Conservation (phyloP, 2,888 invertebrate species). For the Seira ritae region DNA sequence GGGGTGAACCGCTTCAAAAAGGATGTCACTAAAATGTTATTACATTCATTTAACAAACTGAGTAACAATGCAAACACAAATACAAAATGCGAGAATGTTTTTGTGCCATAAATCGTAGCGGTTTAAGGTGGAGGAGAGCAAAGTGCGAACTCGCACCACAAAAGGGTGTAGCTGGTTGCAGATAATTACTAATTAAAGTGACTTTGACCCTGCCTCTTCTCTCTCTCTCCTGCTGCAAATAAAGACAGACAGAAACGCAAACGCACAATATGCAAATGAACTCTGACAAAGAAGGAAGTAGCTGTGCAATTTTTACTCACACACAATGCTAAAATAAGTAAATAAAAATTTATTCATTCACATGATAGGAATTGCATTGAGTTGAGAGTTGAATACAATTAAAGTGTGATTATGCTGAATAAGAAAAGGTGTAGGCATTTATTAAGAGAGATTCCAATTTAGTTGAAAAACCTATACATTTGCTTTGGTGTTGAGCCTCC, state of each 20-base stretch:
- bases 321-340: conserved; percentile 14
- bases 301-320: conserved; percentile 17
- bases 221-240: background rate
- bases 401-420: background rate
- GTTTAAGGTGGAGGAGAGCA: background rate
- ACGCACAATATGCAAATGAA: conserved; percentile 26
- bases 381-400: background rate
- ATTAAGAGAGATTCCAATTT: too few relatives aligned
- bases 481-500: conserved; percentile 43
- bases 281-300: conserved; percentile 16
- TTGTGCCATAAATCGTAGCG: too few relatives aligned
- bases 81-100: too few relatives aligned
- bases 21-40: background rate
- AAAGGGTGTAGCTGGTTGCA: conserved; percentile 52
- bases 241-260: conserved; percentile 14
- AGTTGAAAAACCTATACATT: conserved; percentile 13
- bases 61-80: background rate
- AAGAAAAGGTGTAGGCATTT: too few relatives aligned
- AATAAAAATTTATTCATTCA: background rate
- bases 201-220: conserved; percentile 62
- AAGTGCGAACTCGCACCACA: conserved; percentile 52
- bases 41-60: background rate
- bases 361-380: background rate
- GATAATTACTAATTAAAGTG: conserved; percentile 63
- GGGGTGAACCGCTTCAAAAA: background rate